Conservation (phyloP, 2,113 vertebrate genomes). For the Carassius gibelio region DNA sequence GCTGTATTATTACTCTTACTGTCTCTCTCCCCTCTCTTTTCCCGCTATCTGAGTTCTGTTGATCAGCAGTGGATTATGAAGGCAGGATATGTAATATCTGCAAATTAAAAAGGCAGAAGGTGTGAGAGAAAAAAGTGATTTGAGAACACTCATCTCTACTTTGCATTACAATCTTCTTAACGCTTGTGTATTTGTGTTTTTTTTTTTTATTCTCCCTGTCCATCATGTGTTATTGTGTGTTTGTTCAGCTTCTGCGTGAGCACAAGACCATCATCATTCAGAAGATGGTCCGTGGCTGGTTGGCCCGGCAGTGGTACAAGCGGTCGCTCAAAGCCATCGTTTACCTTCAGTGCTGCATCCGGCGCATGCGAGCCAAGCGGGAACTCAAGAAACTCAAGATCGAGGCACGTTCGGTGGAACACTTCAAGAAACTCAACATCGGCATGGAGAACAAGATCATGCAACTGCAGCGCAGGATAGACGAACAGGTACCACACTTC, state of each 20-base stretch:
- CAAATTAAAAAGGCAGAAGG: constrained; percentile 37
- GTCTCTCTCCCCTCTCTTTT: constrained; percentile 26
- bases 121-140: neutral
- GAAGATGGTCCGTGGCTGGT: constrained; percentile 87
- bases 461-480: constrained; percentile 93
- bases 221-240: neutral
- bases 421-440: constrained; percentile 97
- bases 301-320: constrained; percentile 84
- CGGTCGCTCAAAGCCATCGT: constrained; percentile 81
- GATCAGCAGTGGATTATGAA: constrained; percentile 1
- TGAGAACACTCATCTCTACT: neutral
- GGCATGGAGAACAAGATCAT: constrained; percentile 99
- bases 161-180: neutral
- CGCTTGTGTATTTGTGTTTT: neutral
- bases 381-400: constrained; percentile 98
- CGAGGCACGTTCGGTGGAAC: constrained; percentile 96
- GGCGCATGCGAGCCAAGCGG: constrained; percentile 89
- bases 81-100: constrained; percentile 34
- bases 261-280: constrained; percentile 89
- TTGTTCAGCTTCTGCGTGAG: constrained; percentile 83
- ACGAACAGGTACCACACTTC: constrained; percentile 85
- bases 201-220: neutral
- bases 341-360: constrained; percentile 92
- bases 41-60: neutral
- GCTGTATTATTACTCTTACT: neutral